These are phyloP conservation scores for Lepus europaeus DNA, from an alignment of 2,113 vertebrate species.

Conservation along the genomic window DNA sequence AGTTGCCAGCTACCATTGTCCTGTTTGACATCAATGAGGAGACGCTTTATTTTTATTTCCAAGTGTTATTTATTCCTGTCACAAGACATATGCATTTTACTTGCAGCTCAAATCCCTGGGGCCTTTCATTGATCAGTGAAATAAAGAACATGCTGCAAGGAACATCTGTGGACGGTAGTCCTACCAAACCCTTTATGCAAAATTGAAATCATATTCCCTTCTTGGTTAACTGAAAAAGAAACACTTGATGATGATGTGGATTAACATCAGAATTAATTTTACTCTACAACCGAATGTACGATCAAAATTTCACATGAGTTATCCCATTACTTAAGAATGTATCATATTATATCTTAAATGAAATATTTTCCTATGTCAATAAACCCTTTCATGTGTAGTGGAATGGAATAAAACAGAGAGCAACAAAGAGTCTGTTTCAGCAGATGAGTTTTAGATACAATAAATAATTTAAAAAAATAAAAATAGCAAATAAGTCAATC, in stretches of 20 bases:
- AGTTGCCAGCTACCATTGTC: neutral
- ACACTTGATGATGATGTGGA: neutral
- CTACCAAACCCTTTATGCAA: neutral
- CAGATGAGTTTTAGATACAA: neutral
- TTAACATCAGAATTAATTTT: constrained; percentile 28
- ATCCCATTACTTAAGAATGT: neutral
- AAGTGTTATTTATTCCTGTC: constrained; percentile 33
- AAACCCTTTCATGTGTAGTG: neutral
- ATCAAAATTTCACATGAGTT: neutral
- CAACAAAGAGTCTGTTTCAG: neutral
- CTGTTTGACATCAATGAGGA: neutral
- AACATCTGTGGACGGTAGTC: neutral
- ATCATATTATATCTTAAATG: neutral
- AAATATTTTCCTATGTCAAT: neutral
- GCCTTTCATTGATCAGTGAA: neutral
- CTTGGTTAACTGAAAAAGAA: constrained; percentile 11
- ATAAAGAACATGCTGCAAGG: neutral
- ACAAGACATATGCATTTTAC: constrained; percentile 11
- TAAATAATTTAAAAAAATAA: too few species aligned
- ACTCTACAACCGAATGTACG: constrained; percentile 39
- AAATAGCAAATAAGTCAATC: neutral
- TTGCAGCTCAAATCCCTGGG: constrained; percentile 32
- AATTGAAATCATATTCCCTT: constrained; percentile 35
- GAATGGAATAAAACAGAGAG: neutral
- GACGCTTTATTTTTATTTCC: constrained; percentile 22